phyloP scores from a whole-genome alignment of 1,140 invertebrate species.

The Aphaenogaster rudis region DNA sequence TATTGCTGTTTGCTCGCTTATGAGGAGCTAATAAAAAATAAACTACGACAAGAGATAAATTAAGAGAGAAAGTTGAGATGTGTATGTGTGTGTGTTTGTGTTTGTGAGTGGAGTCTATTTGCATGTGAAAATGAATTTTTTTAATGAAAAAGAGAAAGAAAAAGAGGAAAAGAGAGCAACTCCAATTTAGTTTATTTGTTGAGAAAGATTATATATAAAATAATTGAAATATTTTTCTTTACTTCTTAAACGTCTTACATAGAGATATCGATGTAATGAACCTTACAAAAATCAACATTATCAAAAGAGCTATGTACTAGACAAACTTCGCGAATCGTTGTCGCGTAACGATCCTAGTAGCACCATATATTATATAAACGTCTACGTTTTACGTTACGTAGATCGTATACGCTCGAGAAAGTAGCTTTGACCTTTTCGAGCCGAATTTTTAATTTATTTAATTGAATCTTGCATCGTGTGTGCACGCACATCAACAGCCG shows the following conservation, averaged over 20 bases:
- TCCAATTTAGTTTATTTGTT: slow-evolving; percentile 65
- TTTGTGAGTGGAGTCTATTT: neutral
- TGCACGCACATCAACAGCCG: neutral
- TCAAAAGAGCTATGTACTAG: slow-evolving; percentile 61
- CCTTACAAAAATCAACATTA: slow-evolving; percentile 68
- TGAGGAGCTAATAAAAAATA: neutral
- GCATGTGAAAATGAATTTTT: neutral
- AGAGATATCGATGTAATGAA: slow-evolving; percentile 63
- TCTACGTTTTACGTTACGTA: slow-evolving; percentile 16
- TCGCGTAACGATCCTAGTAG: slow-evolving; percentile 52
- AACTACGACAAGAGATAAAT: slow-evolving; percentile 31
- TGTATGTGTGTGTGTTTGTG: neutral
- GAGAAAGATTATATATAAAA: slow-evolving; percentile 57
- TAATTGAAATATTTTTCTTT: slow-evolving; percentile 54
- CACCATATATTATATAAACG: slow-evolving; percentile 56
- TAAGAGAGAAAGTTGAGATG: slow-evolving; percentile 9
- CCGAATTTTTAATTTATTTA: slow-evolving; percentile 23
- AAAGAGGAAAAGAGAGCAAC: slow-evolving; percentile 8
- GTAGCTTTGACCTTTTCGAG: slow-evolving; percentile 20
- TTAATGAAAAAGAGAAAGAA: neutral
- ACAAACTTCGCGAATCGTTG: slow-evolving; percentile 58
- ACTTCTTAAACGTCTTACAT: slow-evolving; percentile 64
- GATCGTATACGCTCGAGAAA: slow-evolving; percentile 2
- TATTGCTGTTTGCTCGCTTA: slow-evolving; percentile 15
- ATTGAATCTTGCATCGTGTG: neutral